phyloP scores from a whole-genome alignment of 35 echinoderm and acorn worm species.

The Ophiothrix spiculata region DNA sequence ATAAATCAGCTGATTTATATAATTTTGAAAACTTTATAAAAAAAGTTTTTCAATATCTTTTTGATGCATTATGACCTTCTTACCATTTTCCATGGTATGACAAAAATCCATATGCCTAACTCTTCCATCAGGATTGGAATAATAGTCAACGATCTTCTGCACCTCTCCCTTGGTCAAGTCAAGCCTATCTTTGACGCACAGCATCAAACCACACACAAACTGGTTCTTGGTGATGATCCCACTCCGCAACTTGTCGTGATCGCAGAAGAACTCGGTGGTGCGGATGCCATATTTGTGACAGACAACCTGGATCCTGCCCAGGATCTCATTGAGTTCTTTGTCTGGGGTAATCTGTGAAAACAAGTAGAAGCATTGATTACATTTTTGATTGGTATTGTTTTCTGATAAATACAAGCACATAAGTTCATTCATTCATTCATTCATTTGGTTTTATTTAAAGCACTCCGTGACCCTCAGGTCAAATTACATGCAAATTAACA shows the following conservation, averaged over 20 bases:
- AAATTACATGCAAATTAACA: too few relatives aligned
- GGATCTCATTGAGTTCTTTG: conserved; percentile 66
- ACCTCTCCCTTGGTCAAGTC: conserved; percentile 71
- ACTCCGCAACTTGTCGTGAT: conserved; percentile 92
- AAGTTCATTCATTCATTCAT: too few relatives aligned
- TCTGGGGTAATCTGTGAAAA: conserved; percentile 37
- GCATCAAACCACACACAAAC: conserved; percentile 88
- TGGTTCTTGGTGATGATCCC: conserved; percentile 95
- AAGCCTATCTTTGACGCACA: conserved; percentile 74
- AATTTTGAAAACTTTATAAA: too few relatives aligned
- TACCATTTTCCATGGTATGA: conserved; percentile 98
- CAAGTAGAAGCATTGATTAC: neutral
- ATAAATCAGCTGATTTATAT: too few relatives aligned
- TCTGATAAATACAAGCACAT: too few relatives aligned
- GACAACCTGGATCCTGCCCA: conserved; percentile 77
- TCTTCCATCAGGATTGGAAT: conserved; percentile 76
- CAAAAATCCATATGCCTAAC: conserved; percentile 93
- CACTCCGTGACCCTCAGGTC: too few relatives aligned
- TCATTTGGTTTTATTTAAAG: too few relatives aligned
- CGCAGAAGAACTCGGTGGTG: conserved; percentile 94
- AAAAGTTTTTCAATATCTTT: too few relatives aligned
- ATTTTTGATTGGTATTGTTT: too few relatives aligned
- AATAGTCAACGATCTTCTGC: conserved; percentile 77
- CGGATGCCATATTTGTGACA: conserved; percentile 93
- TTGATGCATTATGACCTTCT: too few relatives aligned